These are phyloP conservation scores for Spea bombifrons DNA, from an alignment of 2,113 vertebrate species.

Conservation along the genomic window DNA sequence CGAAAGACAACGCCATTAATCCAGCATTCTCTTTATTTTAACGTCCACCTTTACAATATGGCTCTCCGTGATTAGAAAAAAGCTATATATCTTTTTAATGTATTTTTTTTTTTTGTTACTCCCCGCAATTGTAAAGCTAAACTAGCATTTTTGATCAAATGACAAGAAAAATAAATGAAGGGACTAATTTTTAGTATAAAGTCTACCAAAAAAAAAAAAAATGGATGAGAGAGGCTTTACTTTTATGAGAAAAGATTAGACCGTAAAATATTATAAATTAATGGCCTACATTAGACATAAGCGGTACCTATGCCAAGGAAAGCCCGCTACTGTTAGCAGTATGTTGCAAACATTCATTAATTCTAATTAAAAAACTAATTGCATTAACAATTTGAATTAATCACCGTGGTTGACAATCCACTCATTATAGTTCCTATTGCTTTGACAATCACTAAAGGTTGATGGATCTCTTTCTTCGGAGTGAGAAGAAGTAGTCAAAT, in stretches of 20 bases:
- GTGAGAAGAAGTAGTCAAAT: neutral
- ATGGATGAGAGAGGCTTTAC: neutral
- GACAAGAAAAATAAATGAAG: neutral
- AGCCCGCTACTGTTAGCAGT: neutral
- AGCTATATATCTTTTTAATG: too few relatives aligned
- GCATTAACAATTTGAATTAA: slow-evolving; percentile 6
- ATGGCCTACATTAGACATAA: neutral
- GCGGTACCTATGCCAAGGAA: neutral
- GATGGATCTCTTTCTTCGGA: neutral
- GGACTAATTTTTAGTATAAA: neutral
- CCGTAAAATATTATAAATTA: neutral
- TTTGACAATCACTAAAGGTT: neutral
- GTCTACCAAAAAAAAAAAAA: neutral
- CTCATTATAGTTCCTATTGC: neutral
- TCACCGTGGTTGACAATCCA: neutral
- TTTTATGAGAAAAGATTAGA: neutral
- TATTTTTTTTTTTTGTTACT: too few relatives aligned
- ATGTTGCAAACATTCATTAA: neutral
- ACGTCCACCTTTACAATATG: too few relatives aligned
- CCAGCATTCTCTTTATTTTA: too few relatives aligned
- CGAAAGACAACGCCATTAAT: too few relatives aligned
- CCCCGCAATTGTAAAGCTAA: neutral
- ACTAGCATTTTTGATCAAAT: neutral
- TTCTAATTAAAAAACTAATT: slow-evolving; percentile 6
- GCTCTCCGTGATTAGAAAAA: too few relatives aligned